Base-by-base conservation (phyloP, 2,888 invertebrate genomes). In the Pristionchus entomophagus region DNA sequence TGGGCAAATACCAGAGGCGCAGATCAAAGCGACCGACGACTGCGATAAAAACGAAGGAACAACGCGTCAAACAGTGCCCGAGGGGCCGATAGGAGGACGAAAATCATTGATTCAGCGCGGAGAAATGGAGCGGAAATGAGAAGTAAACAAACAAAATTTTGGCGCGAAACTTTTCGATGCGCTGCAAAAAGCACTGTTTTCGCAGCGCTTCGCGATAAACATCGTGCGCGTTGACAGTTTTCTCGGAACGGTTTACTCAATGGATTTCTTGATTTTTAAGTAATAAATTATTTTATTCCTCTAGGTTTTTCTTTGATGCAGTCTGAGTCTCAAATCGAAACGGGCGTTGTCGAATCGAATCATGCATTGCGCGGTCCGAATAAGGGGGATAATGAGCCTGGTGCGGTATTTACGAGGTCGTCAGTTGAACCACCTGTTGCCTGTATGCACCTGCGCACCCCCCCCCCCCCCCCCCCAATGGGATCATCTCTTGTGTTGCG, bases 351-450 rank as follows among this genome's bases (percentile, higher is more conserved):
- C 73, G 4, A 5, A 14, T 38, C 73, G 41, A 38, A 73, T 45
- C 26, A 73, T 22, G 41, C n/a, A 14, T 41, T 45, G n/a, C 45
- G 41, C 41, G 14, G 73, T 26, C 73, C n/a, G n/a, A n/a, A 38
- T 41, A 45, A 45, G 73, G 73, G 12, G 41, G 26, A 73, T 73
- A 73, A 73, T 73, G 73, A 73, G 73, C 41, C 73, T 41, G 26
- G 26, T 73, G 73, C 73, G 73, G 73, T 73, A 73, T 73, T 73
- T 73, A 73, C 73, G 73, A 45, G 73, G 73, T 73, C 73, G 41
- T 10, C 41, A 38, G 73, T 41, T 19, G 73, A 73, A 32, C 73
- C 73, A 73, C 45, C 73, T 73, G 73, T 38, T 73, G 41, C 41
- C 65, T 65, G 19, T 3, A 73, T 73, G 73, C 73, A 73, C 73